Percentiles rank a stretch among this genome's conserved stretches.
phyloP scores from a whole-genome alignment of 2,113 vertebrate species.

The Lynx canadensis region DNA sequence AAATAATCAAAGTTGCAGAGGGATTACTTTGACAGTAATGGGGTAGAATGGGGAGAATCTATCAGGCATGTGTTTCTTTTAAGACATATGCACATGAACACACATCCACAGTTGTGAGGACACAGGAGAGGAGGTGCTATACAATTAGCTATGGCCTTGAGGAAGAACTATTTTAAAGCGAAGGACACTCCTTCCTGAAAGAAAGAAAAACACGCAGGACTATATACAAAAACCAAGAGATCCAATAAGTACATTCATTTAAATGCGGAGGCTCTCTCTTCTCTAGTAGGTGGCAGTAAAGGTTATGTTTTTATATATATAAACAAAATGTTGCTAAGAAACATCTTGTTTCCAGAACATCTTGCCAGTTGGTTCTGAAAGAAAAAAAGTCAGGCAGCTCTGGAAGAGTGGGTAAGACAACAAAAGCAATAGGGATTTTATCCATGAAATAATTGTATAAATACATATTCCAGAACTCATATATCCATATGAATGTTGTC shows the following conservation, averaged over 20 bases:
- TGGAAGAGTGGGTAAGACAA: neutral
- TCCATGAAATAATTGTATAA: neutral
- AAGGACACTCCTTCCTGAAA: neutral
- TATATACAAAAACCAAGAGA: neutral
- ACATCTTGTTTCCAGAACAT: constrained; percentile 58
- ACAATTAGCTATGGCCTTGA: neutral
- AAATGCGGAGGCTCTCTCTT: constrained; percentile 61
- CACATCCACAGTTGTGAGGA: neutral
- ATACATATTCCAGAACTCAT: neutral
- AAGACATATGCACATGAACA: neutral
- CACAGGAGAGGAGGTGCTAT: neutral
- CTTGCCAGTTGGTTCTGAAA: constrained; percentile 58
- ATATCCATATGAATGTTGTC: neutral
- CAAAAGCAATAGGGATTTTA: constrained; percentile 38
- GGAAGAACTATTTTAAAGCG: neutral
- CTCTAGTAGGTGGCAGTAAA: constrained; percentile 44
- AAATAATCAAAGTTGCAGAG: neutral
- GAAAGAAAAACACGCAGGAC: neutral
- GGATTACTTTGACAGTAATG: neutral
- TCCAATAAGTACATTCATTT: constrained; percentile 28
- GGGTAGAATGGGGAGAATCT: neutral
- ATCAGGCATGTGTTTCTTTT: neutral
- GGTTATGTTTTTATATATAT: constrained; percentile 61
- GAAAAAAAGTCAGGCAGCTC: constrained; percentile 34
- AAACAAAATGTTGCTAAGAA: constrained; percentile 77